Conservation (phyloP, 2,888 invertebrate genomes). For the Brachyopa scutellaris region DNA sequence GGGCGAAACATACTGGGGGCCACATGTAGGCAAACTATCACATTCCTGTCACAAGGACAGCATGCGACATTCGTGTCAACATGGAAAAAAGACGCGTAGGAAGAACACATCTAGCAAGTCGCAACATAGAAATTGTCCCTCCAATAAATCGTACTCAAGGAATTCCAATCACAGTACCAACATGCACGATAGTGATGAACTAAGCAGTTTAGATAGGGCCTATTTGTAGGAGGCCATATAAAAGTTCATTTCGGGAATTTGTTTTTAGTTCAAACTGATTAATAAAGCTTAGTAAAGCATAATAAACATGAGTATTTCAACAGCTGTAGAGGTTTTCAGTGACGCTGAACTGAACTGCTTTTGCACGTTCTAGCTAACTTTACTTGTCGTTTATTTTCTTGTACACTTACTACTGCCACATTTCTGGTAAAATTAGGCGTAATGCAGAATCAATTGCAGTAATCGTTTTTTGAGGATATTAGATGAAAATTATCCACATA, state of each 20-base stretch:
- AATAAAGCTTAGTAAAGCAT: not conserved
- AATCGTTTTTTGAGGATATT: too few relatives aligned
- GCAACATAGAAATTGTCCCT: slow-evolving; percentile 65
- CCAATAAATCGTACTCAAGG: slow-evolving; percentile 73
- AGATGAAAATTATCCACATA: too few relatives aligned
- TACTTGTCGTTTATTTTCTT: too few relatives aligned
- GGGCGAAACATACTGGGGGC: slow-evolving; percentile 79
- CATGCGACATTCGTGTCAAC: slow-evolving; percentile 76
- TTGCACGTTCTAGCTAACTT: too few relatives aligned
- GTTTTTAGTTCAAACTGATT: not conserved
- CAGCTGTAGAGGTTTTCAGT: too few relatives aligned
- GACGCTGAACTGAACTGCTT: too few relatives aligned
- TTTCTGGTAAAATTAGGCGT: too few relatives aligned
- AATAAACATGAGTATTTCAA: not conserved
- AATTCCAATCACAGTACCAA: slow-evolving; percentile 73
- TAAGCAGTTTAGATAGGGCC: slow-evolving; percentile 80
- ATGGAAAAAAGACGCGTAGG: slow-evolving; percentile 18
- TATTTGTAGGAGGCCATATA: slow-evolving; percentile 74
- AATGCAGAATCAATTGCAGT: too few relatives aligned
- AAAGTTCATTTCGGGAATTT: not conserved
- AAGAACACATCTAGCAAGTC: slow-evolving; percentile 66
- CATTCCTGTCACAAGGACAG: slow-evolving; percentile 79
- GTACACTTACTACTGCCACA: too few relatives aligned
- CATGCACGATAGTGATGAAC: slow-evolving; percentile 77
- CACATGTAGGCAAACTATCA: slow-evolving; percentile 79